Evolutionary conservation across 37 sponge, comb jelly and placozoan genomes (phyloP), one percentile per base, ranked within the genome.

Genomic region (Hormiphora californensis): DNA sequence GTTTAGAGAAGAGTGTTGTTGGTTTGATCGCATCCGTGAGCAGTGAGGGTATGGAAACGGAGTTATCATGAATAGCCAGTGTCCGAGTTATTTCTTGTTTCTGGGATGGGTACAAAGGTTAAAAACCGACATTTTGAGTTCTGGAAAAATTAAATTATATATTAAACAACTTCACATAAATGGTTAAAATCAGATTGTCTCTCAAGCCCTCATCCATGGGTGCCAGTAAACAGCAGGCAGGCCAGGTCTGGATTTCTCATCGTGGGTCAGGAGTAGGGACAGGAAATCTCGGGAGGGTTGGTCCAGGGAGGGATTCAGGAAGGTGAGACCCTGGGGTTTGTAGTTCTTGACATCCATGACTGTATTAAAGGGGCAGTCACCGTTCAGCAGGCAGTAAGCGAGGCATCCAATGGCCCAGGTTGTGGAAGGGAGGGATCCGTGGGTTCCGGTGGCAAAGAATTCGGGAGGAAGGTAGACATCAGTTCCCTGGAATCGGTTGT

Each of bases 331-430:
- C 43, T 27, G 35, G n/a, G n/a, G n/a, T n/a, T n/a, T n/a, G 44
- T 40, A 40, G 35, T 73, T 46, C 38, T 22, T 36, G 27, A 73
- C 81, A 43, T 73, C 46, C 25, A 23, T n/a, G 19, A 4, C 43
- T n/a, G 43, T 73, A 7, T 33, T 11, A 46, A 73, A 73, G 25
- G 81, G 81, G 38, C 81, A 41, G 81, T 73, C 81, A 32, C 81
- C 81, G 81, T 73, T 73, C 44, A 73, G 46, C 8, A 73, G 81
- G n/a, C 40, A 23, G 81, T 73, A 73, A 23, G 35, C 81, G 30
- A 73, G 81, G 43, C 81, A 73, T 28, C 81, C 81, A 33, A 73
- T 32, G 9, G 39, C 39, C 68, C 68, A 65, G 68, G 68, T 65
- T 1, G 39, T 65, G 39, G 38, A 36, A 31, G 68, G 68, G 1